Evolutionary conservation across 2,888 invertebrate genomes (phyloP), one percentile per base, ranked within the genome.

Genomic region (Congeria kusceri): DNA sequence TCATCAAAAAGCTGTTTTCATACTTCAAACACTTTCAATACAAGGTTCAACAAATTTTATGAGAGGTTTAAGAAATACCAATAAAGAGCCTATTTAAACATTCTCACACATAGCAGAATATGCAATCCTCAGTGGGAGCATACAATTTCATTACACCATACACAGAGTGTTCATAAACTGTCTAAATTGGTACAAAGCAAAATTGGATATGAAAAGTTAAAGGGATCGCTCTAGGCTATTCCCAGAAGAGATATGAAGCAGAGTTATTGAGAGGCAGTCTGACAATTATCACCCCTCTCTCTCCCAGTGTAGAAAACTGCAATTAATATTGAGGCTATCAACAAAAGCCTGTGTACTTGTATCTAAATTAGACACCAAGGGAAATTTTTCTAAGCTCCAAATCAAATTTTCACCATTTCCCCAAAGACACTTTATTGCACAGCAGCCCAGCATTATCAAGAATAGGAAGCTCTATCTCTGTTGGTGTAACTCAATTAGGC

Each of bases 391-490:
- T n/a, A 59, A 56, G 65, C 75, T 78, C 75, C 76, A 86, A 86
- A 86, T 88, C 83, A 84, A 86, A 88, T 88, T 88, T 86, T 79
- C 72, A 73, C 77, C 70, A 80, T 83, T 67, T 71, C 53, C 69
- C 61, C 5, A 18, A 20, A 20, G 25, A 46, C 32, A 46, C 47
- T 28, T 58, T 59, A 63, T 59, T 4, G 58, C 56, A 47, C 39
- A 58, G 58, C 57, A 58, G 63, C 61, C 49, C 63, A 58, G 44
- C 64, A 53, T 49, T 59, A 65, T 75, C 47, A 63, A 63, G 63
- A 56, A n/a, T 20, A 25, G 9, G 46, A 73, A 72, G 58, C 62
- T 71, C 61, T 47, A 39, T 65, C 65, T 23, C 66, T 27, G n/a
- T n/a, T n/a, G 32, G 58, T 47, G 44, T 80, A 80, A 80, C 76